These are phyloP conservation scores for Galerucella calmariensis DNA, from an alignment of 2,888 invertebrate species.

Conservation along the genomic window DNA sequence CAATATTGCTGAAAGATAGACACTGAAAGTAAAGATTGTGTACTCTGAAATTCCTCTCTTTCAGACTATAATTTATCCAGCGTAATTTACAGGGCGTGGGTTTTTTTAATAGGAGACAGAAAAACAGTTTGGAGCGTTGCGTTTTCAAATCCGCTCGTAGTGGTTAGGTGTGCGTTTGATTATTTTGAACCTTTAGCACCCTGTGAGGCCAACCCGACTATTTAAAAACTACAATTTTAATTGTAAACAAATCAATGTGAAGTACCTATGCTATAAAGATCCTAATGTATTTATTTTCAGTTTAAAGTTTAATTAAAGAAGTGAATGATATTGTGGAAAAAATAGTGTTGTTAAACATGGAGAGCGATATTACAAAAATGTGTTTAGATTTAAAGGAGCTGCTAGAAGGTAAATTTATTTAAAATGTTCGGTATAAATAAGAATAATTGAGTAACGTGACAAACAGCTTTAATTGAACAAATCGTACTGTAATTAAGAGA, in stretches of 20 bases:
- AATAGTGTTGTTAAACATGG: conserved; percentile 33
- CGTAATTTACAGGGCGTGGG: conserved; percentile 30
- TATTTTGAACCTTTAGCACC: conserved; percentile 20
- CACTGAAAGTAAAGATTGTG: conserved; percentile 14
- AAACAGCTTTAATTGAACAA: conserved; percentile 14
- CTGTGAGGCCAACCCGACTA: conserved; percentile 20
- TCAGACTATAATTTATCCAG: not conserved
- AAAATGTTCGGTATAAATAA: conserved; percentile 13
- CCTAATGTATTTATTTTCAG: not conserved
- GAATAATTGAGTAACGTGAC: conserved; percentile 28
- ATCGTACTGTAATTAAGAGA: conserved; percentile 6
- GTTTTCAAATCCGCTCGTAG: not conserved
- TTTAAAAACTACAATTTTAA: conserved; percentile 1
- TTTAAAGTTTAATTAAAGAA: not conserved
- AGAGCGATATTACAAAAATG: conserved; percentile 37
- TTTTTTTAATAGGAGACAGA: conserved; percentile 1
- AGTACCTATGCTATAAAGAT: not conserved
- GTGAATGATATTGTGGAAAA: not conserved
- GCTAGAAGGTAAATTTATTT: conserved; percentile 38
- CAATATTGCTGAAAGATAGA: conserved; percentile 9
- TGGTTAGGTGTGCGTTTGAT: not conserved
- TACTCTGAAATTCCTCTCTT: not conserved
- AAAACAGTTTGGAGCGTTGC: not conserved
- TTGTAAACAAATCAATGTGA: not conserved
- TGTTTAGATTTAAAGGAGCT: conserved; percentile 39